A percentile compares a stretch with the other conserved stretches of the same genome.
These are phyloP conservation scores for Chydorus sphaericus DNA, from an alignment of 2,888 invertebrate genomes.

Conservation along the genomic window DNA sequence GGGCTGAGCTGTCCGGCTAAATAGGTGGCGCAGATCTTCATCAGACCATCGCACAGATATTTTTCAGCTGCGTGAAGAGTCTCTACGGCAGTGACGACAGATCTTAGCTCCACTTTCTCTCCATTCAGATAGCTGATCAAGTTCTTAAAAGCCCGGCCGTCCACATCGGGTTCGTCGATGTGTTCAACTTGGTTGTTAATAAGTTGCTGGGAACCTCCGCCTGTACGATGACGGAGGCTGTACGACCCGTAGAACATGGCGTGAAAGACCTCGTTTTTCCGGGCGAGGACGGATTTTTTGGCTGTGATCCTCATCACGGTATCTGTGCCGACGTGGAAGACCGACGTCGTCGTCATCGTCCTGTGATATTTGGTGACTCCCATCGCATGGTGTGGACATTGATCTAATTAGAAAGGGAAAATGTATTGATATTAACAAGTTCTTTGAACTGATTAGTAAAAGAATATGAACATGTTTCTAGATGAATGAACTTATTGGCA, in stretches of 20 bases:
- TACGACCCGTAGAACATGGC: slow-evolving; percentile 39
- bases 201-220: slow-evolving; percentile 22
- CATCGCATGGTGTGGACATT: no score
- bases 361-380: no score
- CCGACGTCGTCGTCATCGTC: slow-evolving; percentile 39
- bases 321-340: slow-evolving; percentile 42
- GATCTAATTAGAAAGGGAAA: no score
- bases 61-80: slow-evolving; percentile 59
- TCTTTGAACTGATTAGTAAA: no score
- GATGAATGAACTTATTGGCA: no score
- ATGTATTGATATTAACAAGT: no score
- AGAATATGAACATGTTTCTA: no score
- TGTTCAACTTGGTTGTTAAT: neutral
- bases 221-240: neutral
- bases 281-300: slow-evolving; percentile 44
- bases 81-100: slow-evolving; percentile 47
- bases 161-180: slow-evolving; percentile 40
- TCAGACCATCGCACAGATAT: slow-evolving; percentile 52
- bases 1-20: slow-evolving; percentile 46
- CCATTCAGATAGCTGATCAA: slow-evolving; percentile 49
- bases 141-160: slow-evolving; percentile 50
- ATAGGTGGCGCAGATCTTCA: slow-evolving; percentile 48
- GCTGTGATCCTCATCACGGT: slow-evolving; percentile 46
- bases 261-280: slow-evolving; percentile 46
- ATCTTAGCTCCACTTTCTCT: slow-evolving; percentile 43